phyloP scores from a whole-genome alignment of 2,888 invertebrate genomes.

The Nymphalis polychloros region DNA sequence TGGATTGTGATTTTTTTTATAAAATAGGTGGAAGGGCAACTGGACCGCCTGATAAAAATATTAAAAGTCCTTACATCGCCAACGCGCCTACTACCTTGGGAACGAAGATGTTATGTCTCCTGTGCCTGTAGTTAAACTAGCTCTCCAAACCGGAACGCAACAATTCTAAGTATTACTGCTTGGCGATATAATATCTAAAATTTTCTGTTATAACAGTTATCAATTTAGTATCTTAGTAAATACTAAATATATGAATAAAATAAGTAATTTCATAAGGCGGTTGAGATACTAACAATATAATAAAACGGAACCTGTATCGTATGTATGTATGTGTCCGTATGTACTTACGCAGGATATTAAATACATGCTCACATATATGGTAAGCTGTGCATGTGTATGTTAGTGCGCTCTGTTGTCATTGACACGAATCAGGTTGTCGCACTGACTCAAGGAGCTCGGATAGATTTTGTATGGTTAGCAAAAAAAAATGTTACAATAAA shows the following conservation, averaged over 20 bases:
- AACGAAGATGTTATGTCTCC: too few relatives aligned
- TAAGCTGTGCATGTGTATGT: slow-evolving; percentile 10
- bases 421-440: slow-evolving; percentile 73
- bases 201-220: too few relatives aligned
- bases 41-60: too few relatives aligned
- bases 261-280: slow-evolving; percentile 19
- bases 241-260: neutral
- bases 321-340: neutral
- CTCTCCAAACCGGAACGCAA: too few relatives aligned
- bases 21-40: too few relatives aligned
- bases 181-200: too few relatives aligned
- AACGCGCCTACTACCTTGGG: too few relatives aligned
- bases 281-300: slow-evolving; percentile 33
- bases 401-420: slow-evolving; percentile 59
- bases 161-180: too few relatives aligned
- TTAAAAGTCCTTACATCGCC: too few relatives aligned
- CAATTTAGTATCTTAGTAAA: neutral
- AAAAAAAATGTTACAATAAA: neutral
- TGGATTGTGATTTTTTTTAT: too few relatives aligned
- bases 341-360: neutral
- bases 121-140: too few relatives aligned
- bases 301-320: slow-evolving; percentile 1
- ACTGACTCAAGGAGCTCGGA: slow-evolving; percentile 61
- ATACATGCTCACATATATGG: neutral
- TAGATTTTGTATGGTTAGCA: slow-evolving; percentile 34